Conservation (phyloP, 30 jellyfish, hydroid and myxozoan species). For the Cassiopea andromeda region DNA sequence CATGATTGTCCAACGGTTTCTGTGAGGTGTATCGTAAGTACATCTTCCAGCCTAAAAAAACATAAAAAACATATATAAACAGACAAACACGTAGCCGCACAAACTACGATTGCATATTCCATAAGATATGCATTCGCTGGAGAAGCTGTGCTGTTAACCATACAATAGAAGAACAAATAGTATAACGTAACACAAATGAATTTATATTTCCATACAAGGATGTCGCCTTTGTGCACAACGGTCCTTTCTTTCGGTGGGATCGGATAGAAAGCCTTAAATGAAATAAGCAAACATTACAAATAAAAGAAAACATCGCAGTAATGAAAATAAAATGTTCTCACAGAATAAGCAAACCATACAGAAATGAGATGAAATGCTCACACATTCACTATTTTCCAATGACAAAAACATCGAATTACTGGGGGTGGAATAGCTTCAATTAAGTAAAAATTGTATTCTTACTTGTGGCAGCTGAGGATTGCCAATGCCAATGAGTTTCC, state of each 20-base stretch:
- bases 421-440: no score
- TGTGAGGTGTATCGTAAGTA: slow-evolving; percentile 81
- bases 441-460: neutral
- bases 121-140: no score
- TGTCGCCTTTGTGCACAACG: slow-evolving; percentile 48
- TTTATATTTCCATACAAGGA: slow-evolving; percentile 16
- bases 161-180: neutral
- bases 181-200: neutral
- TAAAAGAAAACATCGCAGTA: neutral
- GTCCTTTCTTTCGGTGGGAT: slow-evolving; percentile 35
- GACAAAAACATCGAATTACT: no score
- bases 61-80: neutral
- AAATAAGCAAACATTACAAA: neutral
- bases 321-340: neutral
- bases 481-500: slow-evolving; percentile 89
- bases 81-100: neutral
- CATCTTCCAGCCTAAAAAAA: slow-evolving; percentile 86
- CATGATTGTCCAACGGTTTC: slow-evolving; percentile 65
- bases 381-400: no score
- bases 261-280: slow-evolving; percentile 59
- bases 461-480: slow-evolving; percentile 93
- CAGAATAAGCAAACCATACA: no score
- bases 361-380: no score
- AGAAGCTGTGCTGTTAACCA: no score
- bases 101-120: no score